Evolutionary conservation across 2,797 vertebrate species (phyloP), one percentile per base, ranked within the genome.

Genomic region (Peromyscus eremicus): DNA sequence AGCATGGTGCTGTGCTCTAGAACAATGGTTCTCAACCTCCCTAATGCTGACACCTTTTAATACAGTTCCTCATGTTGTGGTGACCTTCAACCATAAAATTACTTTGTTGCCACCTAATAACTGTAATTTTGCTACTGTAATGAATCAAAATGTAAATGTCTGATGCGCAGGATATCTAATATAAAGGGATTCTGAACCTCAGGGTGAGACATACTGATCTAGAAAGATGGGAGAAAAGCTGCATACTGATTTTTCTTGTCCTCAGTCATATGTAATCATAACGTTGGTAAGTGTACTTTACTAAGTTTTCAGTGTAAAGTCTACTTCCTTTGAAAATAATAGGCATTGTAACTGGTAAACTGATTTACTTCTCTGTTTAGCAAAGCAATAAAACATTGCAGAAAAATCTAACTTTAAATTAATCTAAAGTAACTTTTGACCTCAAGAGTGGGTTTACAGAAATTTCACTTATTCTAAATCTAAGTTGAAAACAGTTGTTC

Each of bases 391-490:
- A 79, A 92, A 43, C 37, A 60, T 57, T 57, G 17, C 19, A 83
- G 46, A 75, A 80, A 87, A 80, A 6, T 2, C 27, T 87, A 81
- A 40, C 6, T 37, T 64, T 71, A 93, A 64, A n/a, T 86, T 17
- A 76, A 12, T 75, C 29, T 68, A 71, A 76, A n/a, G 37, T 66
- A 87, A 80, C 9, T 40, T 88, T 95, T 71, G 29, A 92, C 49
- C 0, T 80, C 60, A 75, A 13, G 80, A 29, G 34, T 37, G 12
- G 87, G 73, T 8, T 64, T 87, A 79, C 4, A 95, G 3, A 25
- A 23, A 70, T 92, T 77, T 92, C 76, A 83, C 27, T 76, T 95
- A 32, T 89, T 62, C 25, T 55, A 76, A 70, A 64, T 81, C 43
- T 71, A 73, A 14, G 5, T 37, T 75, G 40, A 93, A 77, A 34